A percentile compares a stretch with the other conserved stretches of the same genome.
phyloP scores from a whole-genome alignment of 2,888 invertebrate species.

The Eristalinus aeneus region DNA sequence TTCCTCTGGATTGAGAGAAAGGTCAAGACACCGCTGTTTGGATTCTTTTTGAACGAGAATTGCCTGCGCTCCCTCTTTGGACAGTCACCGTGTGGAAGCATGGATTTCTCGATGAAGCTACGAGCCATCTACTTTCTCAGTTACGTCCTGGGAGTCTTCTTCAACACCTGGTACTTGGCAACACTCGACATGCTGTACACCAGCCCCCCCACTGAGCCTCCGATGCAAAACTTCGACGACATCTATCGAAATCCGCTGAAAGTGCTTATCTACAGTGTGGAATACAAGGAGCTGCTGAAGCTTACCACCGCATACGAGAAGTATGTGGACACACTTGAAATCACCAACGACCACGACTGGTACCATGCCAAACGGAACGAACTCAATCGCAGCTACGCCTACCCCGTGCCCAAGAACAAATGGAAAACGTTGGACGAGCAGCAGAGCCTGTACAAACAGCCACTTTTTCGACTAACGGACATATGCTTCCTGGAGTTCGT shows the following conservation, averaged over 20 bases:
- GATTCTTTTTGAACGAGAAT: background rate
- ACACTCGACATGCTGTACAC: background rate
- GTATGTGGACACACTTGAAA: background rate
- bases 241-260: background rate
- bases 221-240: background rate
- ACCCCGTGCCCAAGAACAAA: background rate
- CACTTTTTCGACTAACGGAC: background rate
- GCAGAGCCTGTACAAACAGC: background rate
- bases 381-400: background rate
- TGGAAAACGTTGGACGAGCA: background rate
- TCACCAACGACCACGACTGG: background rate
- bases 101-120: background rate
- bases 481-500: background rate
- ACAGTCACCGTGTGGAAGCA: background rate
- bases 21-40: background rate
- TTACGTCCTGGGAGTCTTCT: background rate
- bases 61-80: constrained; percentile 1
- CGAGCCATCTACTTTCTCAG: background rate
- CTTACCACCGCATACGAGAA: background rate
- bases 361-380: background rate
- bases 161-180: background rate
- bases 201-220: background rate
- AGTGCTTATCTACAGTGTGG: background rate
- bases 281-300: background rate
- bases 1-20: background rate